Percentiles rank a stretch among this genome's conserved stretches.
These are phyloP conservation scores for Pemphredon lugubris DNA, from an alignment of 2,888 invertebrate species.

Conservation along the genomic window DNA sequence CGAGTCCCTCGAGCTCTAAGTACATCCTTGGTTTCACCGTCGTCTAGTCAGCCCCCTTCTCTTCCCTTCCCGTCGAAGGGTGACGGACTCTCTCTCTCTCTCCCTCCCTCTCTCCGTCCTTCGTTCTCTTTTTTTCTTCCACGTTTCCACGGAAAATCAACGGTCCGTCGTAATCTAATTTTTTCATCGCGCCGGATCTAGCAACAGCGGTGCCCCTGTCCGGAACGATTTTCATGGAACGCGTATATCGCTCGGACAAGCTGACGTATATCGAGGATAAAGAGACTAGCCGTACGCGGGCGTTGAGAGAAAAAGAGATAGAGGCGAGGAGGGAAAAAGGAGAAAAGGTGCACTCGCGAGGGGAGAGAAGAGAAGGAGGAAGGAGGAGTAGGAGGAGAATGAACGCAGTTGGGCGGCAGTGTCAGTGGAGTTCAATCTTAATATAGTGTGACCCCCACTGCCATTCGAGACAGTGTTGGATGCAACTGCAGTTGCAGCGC, in stretches of 20 bases:
- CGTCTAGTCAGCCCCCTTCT: slow-evolving; percentile 28
- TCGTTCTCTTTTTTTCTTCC: not conserved
- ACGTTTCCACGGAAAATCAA: slow-evolving; percentile 28
- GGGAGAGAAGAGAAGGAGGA: slow-evolving; percentile 37
- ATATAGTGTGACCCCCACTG: slow-evolving; percentile 81
- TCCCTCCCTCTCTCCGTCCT: too few relatives aligned
- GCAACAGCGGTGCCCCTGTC: slow-evolving; percentile 1
- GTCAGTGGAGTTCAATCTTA: slow-evolving; percentile 81
- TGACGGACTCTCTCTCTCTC: too few relatives aligned
- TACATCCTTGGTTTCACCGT: slow-evolving; percentile 24
- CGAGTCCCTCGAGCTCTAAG: slow-evolving; percentile 24
- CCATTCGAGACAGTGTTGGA: slow-evolving; percentile 71
- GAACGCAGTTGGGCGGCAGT: slow-evolving; percentile 70
- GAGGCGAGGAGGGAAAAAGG: slow-evolving; percentile 24
- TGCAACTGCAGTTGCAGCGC: slow-evolving; percentile 64
- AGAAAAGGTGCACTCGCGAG: slow-evolving; percentile 13
- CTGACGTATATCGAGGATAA: slow-evolving; percentile 41
- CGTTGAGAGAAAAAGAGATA: slow-evolving; percentile 22
- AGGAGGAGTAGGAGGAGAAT: slow-evolving; percentile 62
- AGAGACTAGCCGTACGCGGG: slow-evolving; percentile 1
- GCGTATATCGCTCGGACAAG: slow-evolving; percentile 42
- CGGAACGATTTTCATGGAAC: slow-evolving; percentile 36
- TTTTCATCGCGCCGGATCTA: slow-evolving; percentile 47
- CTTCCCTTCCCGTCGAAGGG: slow-evolving; percentile 24
- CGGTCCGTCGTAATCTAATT: slow-evolving; percentile 43